A percentile compares a stretch with the other conserved stretches of the same genome.
phyloP scores from a whole-genome alignment of 2,113 vertebrate species.

The Sinocyclocheilus grahami region DNA sequence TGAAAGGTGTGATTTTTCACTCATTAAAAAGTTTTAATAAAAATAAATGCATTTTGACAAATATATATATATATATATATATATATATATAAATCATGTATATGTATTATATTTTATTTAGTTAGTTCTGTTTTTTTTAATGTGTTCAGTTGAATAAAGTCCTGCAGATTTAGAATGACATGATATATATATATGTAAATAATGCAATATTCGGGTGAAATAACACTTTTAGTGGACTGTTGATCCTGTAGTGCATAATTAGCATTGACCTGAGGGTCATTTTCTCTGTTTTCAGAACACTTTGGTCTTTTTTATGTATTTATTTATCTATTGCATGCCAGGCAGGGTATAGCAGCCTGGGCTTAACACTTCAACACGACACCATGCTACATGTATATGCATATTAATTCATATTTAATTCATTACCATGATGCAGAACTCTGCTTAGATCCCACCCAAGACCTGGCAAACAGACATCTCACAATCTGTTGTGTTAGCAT shows the following conservation, averaged over 20 bases:
- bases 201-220: neutral
- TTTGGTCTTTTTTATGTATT: neutral
- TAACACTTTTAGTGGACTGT: too few species aligned
- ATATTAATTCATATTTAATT: slow-evolving; percentile 42
- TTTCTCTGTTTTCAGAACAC: neutral
- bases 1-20: neutral
- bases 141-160: neutral
- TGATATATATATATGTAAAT: neutral
- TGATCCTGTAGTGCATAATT: neutral
- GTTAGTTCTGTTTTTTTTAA: neutral
- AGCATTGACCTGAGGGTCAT: neutral
- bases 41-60: neutral
- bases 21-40: neutral
- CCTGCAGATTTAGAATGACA: neutral
- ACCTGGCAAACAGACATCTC: neutral
- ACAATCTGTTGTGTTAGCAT: slow-evolving; percentile 1
- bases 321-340: neutral
- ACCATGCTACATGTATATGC: neutral
- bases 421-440: slow-evolving; percentile 15
- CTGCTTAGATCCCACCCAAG: slow-evolving; percentile 18
- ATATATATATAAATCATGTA: neutral
- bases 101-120: neutral
- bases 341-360: neutral
- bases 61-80: neutral
- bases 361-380: neutral